phyloP scores from a whole-genome alignment of 1,140 invertebrate genomes.

The Macrobrachium nipponense region DNA sequence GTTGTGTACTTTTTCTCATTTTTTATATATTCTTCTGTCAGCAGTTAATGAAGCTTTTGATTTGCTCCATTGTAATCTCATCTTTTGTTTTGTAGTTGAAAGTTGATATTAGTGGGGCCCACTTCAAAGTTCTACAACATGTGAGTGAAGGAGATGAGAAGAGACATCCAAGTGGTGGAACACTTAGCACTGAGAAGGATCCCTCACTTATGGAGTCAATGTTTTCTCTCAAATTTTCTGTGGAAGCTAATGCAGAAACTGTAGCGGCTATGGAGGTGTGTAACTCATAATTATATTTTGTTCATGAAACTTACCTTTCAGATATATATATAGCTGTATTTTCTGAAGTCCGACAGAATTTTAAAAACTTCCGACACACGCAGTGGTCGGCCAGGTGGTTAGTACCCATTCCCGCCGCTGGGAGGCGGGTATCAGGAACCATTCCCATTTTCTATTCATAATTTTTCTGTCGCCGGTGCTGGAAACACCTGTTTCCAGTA shows the following conservation, averaged over 20 bases:
- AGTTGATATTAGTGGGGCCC: constrained; percentile 64
- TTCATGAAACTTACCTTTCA: too few relatives aligned
- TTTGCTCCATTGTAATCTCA: neutral
- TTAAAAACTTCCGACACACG: too few relatives aligned
- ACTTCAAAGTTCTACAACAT: constrained; percentile 70
- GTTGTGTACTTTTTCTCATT: too few relatives aligned
- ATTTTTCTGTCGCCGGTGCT: too few relatives aligned
- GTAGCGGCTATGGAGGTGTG: constrained; percentile 54
- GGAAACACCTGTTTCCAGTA: too few relatives aligned
- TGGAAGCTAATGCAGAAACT: constrained; percentile 54
- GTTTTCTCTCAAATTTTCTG: constrained; percentile 43
- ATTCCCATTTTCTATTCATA: too few relatives aligned
- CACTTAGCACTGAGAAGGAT: constrained; percentile 69
- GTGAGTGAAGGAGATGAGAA: constrained; percentile 52
- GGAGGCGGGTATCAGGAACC: too few relatives aligned
- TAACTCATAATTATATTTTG: neutral
- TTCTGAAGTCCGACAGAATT: too few relatives aligned
- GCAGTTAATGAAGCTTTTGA: neutral
- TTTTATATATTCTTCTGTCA: too few relatives aligned
- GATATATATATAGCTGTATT: too few relatives aligned
- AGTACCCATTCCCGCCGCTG: too few relatives aligned
- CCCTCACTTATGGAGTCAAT: constrained; percentile 50
- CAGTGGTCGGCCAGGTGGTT: too few relatives aligned
- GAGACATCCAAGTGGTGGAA: constrained; percentile 68
- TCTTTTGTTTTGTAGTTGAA: constrained; percentile 27